A percentile compares a stretch with the other conserved stretches of the same genome.
Evolutionary conservation across 2,797 vertebrate genomes (phyloP).

Genomic region (Tympanoctomys barrerae): DNA sequence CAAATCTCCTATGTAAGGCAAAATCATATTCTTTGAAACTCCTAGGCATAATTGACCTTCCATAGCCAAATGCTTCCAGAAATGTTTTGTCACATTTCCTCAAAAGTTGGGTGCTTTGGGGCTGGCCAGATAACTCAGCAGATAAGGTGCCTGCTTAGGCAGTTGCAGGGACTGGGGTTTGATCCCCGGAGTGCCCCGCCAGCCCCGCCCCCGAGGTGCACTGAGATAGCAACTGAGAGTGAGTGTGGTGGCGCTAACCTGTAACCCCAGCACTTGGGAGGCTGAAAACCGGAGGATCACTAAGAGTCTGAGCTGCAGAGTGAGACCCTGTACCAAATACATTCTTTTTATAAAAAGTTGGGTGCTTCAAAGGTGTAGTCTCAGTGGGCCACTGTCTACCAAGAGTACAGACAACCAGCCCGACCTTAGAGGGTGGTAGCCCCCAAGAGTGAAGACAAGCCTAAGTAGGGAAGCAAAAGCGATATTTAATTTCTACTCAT

Average conservation of each 20-base stretch:
- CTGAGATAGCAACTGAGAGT: too few relatives aligned
- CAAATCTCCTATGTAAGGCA: background rate
- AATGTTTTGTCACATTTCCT: background rate
- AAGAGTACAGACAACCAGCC: background rate
- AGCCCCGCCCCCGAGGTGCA: too few relatives aligned
- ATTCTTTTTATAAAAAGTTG: background rate
- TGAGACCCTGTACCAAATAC: too few relatives aligned
- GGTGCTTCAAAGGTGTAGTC: background rate
- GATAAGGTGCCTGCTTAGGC: too few relatives aligned
- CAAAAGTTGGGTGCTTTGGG: background rate
- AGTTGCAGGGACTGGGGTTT: too few relatives aligned
- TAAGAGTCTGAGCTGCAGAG: too few relatives aligned
- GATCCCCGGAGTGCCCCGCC: too few relatives aligned
- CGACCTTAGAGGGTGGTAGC: background rate
- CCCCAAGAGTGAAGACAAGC: background rate
- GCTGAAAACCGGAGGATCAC: too few relatives aligned
- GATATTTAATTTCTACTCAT: background rate
- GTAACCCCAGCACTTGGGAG: too few relatives aligned
- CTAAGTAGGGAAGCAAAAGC: background rate
- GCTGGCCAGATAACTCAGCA: too few relatives aligned
- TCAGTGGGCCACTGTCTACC: background rate
- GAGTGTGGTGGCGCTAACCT: too few relatives aligned
- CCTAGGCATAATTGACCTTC: background rate
- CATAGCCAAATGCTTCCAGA: constrained; percentile 1
- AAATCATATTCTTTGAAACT: background rate